These are phyloP conservation scores for Heterotilapia buettikoferi DNA, from an alignment of 2,113 vertebrate species.

Conservation along the genomic window DNA sequence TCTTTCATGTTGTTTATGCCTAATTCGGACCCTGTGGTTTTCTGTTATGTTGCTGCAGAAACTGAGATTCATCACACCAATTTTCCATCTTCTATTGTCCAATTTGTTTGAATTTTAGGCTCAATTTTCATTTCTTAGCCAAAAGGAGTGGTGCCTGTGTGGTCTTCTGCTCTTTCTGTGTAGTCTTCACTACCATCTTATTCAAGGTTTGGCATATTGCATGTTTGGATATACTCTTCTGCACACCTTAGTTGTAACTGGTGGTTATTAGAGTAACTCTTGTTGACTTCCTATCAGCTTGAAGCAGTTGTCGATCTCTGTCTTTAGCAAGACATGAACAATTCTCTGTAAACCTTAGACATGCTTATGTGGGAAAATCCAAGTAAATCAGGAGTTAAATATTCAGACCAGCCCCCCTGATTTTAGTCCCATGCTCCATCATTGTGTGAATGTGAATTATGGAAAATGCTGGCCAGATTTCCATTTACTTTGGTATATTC, in stretches of 20 bases:
- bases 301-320: neutral
- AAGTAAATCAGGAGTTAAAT: neutral
- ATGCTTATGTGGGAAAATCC: neutral
- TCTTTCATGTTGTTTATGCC: neutral
- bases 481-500: neutral
- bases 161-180: neutral
- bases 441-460: neutral
- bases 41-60: neutral
- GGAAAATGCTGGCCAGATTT: neutral
- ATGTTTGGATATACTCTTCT: neutral
- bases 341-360: neutral
- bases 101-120: neutral
- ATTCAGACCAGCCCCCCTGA: neutral
- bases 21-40: accelerated
- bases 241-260: neutral
- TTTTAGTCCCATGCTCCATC: neutral
- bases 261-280: neutral
- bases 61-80: neutral
- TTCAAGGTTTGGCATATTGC: neutral
- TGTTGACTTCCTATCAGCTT: neutral
- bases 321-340: neutral
- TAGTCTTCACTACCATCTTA: neutral
- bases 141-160: neutral
- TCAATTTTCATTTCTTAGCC: neutral
- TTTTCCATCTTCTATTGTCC: neutral